A percentile compares a stretch with the other conserved stretches of the same genome.
These are phyloP conservation scores for Willisornis vidua DNA, from an alignment of 2,113 vertebrate genomes.

Conservation along the genomic window DNA sequence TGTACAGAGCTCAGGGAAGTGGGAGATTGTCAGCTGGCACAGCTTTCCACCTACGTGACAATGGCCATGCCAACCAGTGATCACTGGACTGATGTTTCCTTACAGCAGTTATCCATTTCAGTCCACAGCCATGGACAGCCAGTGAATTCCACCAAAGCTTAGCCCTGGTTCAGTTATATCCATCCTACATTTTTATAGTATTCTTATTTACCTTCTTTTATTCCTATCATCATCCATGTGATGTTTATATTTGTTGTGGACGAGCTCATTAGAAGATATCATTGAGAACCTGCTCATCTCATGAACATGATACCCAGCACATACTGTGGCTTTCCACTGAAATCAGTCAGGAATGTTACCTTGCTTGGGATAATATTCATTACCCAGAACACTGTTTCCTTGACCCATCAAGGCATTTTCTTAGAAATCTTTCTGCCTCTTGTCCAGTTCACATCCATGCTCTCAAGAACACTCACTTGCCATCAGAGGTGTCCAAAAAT, in stretches of 20 bases:
- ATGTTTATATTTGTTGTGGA: neutral
- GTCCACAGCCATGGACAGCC: neutral
- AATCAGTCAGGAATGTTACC: neutral
- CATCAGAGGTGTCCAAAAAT: slow-evolving; percentile 21
- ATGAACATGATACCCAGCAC: neutral
- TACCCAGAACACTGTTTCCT: neutral
- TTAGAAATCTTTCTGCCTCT: neutral
- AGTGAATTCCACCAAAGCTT: neutral
- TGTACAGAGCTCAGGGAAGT: neutral
- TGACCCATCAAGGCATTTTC: neutral
- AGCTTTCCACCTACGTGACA: neutral
- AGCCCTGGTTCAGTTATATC: neutral
- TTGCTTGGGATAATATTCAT: neutral
- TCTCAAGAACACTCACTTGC: neutral
- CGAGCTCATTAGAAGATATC: neutral
- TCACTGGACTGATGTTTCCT: neutral
- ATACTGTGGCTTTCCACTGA: neutral
- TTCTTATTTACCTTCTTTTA: neutral
- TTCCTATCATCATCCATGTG: neutral
- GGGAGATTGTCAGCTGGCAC: neutral
- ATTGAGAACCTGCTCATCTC: neutral
- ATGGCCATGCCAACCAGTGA: neutral
- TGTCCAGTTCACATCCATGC: neutral
- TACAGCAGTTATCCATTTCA: neutral
- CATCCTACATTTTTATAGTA: neutral